Base-by-base conservation (phyloP, 2,113 vertebrate species). In the Seriola aureovittata region DNA sequence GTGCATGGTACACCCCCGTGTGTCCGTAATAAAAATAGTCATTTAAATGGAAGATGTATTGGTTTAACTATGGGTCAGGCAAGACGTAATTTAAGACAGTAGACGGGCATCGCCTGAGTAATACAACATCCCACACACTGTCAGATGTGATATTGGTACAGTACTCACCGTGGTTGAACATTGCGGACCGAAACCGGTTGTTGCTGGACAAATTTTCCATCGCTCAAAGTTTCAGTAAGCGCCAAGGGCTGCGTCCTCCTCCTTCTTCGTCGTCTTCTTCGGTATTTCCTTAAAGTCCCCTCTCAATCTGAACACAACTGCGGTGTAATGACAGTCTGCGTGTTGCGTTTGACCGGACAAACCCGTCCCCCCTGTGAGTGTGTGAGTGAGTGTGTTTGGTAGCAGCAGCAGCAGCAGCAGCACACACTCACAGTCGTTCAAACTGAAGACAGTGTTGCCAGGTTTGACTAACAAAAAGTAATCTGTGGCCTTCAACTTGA, bases 161-260 rank as follows among this genome's bases (percentile, higher is more conserved):
- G 4, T 21, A 93, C 95, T 95, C 88, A 96, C 95, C 95, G 86
- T 95, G 93, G 86, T 93, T 93, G 82, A 95, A 95, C 86, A 94
- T 65, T 63, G 76, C 71, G 52, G 92, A 92, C 71, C 95, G 92
- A 75, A 95, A 92, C 80, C 95, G 93, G 88, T 88, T 91, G 89
- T 90, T 94, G 76, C 90, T 62, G 67, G 88, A 91, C 63, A 82
- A 91, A 89, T 94, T 90, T n/a, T 96, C 95, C 95, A 95, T 96
- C 44, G 74, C 10, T 71, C 23, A 83, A 88, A 89, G 68, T 84
- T 93, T 88, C 50, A 63, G 58, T 62, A 32, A 23, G 44, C 66
- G 17, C 38, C 59, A 60, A 40, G 13, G 1, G 55, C 64, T 48
- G 25, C 75, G 44, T 73, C 77, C 77, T 38, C 62, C 68, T 23